phyloP scores from a whole-genome alignment of 2,113 vertebrate species.

The Amphiprion ocellaris region DNA sequence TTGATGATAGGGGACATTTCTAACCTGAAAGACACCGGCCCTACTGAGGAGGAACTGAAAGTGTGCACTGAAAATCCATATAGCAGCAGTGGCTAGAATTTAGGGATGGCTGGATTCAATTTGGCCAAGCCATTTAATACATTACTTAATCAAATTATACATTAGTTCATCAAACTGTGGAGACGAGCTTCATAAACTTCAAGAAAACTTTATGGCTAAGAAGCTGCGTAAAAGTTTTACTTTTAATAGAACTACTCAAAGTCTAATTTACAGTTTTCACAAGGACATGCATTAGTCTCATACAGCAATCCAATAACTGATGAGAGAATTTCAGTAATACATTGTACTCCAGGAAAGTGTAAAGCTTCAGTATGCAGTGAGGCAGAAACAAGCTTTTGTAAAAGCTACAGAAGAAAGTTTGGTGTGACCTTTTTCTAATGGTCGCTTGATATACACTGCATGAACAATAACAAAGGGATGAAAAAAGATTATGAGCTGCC shows the following conservation, averaged over 20 bases:
- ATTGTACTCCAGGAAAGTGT: not conserved
- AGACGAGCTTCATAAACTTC: conserved; percentile 43
- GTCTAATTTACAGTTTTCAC: not conserved
- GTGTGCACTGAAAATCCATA: conserved; percentile 45
- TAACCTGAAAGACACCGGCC: conserved; percentile 16
- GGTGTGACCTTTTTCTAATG: conserved; percentile 6
- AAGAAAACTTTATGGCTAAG: conserved; percentile 21
- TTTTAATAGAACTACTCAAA: conserved; percentile 25
- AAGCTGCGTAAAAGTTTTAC: conserved; percentile 29
- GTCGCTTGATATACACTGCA: not conserved
- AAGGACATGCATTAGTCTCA: not conserved
- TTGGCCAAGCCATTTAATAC: conserved; percentile 29
- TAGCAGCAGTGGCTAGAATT: conserved; percentile 29
- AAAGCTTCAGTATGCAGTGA: not conserved
- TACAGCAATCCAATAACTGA: not conserved
- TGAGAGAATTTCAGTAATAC: not conserved
- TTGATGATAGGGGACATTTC: conserved; percentile 47
- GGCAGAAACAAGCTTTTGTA: not conserved
- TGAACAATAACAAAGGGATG: not conserved
- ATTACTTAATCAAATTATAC: conserved; percentile 43
- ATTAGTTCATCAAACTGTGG: conserved; percentile 39
- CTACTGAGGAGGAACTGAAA: not conserved
- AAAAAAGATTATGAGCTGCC: not conserved
- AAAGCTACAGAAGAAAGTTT: conserved; percentile 10
- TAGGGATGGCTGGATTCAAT: conserved; percentile 33